Conservation (phyloP, 1,140 invertebrate genomes). For the Trichonephila inaurata region DNA sequence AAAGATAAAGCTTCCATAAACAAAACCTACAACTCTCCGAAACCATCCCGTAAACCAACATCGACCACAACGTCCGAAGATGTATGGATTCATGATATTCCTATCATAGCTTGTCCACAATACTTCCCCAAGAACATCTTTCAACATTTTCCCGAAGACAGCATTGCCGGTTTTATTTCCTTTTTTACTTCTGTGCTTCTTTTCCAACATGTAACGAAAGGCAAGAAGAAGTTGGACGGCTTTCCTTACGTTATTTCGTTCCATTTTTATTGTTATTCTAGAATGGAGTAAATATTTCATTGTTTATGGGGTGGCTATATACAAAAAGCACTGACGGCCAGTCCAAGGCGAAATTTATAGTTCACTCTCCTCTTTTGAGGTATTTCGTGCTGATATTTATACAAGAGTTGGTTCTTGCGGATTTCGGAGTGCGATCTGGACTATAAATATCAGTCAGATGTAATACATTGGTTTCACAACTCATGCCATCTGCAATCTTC, state of each 20-base stretch:
- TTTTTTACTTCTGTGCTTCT: neutral
- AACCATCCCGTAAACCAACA: neutral
- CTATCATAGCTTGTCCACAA: conserved; percentile 53
- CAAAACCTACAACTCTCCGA: conserved; percentile 16
- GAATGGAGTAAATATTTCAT: conserved; percentile 56
- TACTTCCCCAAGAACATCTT: conserved; percentile 31
- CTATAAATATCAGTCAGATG: conserved; percentile 7
- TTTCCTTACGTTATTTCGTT: conserved; percentile 32
- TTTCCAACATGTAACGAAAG: neutral
- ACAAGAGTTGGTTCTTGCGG: neutral
- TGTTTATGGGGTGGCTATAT: conserved; percentile 46
- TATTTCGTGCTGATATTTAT: conserved; percentile 33
- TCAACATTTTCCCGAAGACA: conserved; percentile 40
- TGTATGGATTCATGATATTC: conserved; percentile 62
- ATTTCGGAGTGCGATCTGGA: conserved; percentile 18
- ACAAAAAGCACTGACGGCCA: conserved; percentile 3
- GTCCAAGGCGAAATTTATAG: conserved; percentile 24
- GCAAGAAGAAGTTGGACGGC: neutral
- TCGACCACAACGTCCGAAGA: conserved; percentile 31
- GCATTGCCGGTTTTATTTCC: neutral
- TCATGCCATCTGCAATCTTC: conserved; percentile 7
- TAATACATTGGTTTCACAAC: neutral
- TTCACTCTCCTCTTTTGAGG: conserved; percentile 31
- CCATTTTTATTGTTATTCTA: conserved; percentile 51
- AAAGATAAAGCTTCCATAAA: conserved; percentile 4